A percentile compares a stretch with the other conserved stretches of the same genome.
phyloP scores from a whole-genome alignment of 2,888 invertebrate genomes.

The Spicauda simplicius region DNA sequence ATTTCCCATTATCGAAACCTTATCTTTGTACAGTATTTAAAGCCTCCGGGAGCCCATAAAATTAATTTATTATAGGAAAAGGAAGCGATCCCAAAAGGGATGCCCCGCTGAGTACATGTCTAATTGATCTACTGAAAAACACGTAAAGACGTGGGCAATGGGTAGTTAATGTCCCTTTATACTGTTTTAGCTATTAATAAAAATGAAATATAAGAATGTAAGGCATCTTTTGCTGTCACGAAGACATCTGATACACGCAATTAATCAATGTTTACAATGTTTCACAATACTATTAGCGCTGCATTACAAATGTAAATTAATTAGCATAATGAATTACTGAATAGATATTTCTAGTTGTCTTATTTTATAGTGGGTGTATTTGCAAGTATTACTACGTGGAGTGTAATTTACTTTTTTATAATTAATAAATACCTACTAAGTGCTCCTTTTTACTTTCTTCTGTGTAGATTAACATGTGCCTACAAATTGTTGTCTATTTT shows the following conservation, averaged over 20 bases:
- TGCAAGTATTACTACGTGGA: too few relatives aligned
- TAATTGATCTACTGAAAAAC: slow-evolving; percentile 56
- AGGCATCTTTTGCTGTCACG: slow-evolving; percentile 7
- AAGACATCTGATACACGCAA: background rate
- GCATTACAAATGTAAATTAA: too few relatives aligned
- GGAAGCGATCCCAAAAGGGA: slow-evolving; percentile 41
- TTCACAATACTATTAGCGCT: too few relatives aligned
- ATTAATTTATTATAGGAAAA: slow-evolving; percentile 39
- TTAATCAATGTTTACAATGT: too few relatives aligned
- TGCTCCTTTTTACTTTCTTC: too few relatives aligned
- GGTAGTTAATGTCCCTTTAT: slow-evolving; percentile 61
- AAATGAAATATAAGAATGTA: slow-evolving; percentile 21
- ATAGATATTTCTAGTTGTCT: too few relatives aligned
- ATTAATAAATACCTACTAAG: too few relatives aligned
- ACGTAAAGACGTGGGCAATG: slow-evolving; percentile 53
- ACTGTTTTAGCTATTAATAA: slow-evolving; percentile 63
- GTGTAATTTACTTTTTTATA: too few relatives aligned
- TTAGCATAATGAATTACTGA: too few relatives aligned
- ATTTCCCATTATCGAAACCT: slow-evolving; percentile 2
- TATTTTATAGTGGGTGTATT: too few relatives aligned
- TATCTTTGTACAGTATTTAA: slow-evolving; percentile 31
- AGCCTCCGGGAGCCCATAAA: slow-evolving; percentile 38
- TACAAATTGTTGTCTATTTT: too few relatives aligned
- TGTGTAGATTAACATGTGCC: too few relatives aligned
- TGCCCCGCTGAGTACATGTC: slow-evolving; percentile 54